Evolutionary conservation across 2,797 vertebrate genomes (phyloP), one percentile per base, ranked within the genome.

Genomic region (Manis pentadactyla): DNA sequence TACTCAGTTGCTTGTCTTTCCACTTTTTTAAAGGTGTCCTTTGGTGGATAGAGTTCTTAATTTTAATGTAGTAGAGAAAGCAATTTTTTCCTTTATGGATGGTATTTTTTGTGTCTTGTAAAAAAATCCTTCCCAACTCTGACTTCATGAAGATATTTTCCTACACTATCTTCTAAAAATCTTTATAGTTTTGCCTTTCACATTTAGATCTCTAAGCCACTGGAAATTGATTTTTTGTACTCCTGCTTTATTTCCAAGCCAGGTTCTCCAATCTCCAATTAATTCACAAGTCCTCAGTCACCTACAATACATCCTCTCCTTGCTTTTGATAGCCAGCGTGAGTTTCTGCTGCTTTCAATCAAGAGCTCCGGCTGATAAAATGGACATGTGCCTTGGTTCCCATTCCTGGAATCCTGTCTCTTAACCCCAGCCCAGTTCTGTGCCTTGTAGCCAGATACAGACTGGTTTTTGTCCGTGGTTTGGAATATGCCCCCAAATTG

Each of bases 311-410:
- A 90, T 86, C 51, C 7, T 73, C 8, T 31, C 68, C 87, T 93
- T 66, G 7, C 39, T 93, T 85, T 57, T 77, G 81, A 90, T 55
- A 88, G 57, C 27, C 84, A 90, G 9, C 18, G 0, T 86, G 77
- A 37, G 34, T 88, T 96, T 89, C 87, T 94, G 37, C 96, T 88
- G 71, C 69, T 94, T 96, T 96, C 73, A 96, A 49, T 94, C 90
- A 97, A 94, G 34, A 90, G 39, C 9, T 34, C 71, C 53, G 19
- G 63, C 57, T 94, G 73, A 92, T 94, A 94, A 91, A 94, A 66
- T 29, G 29, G 61, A 92, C 85, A 96, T 90, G 90, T 84, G 39
- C 87, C n/a, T 96, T 96, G 95, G 53, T 90, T 87, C 66, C 39
- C 71, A 61, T 68, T 92, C 78, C 61, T 78, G 68, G 73, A 92